phyloP scores from a whole-genome alignment of 2,888 invertebrate genomes.

The Drosophila mulleri region DNA sequence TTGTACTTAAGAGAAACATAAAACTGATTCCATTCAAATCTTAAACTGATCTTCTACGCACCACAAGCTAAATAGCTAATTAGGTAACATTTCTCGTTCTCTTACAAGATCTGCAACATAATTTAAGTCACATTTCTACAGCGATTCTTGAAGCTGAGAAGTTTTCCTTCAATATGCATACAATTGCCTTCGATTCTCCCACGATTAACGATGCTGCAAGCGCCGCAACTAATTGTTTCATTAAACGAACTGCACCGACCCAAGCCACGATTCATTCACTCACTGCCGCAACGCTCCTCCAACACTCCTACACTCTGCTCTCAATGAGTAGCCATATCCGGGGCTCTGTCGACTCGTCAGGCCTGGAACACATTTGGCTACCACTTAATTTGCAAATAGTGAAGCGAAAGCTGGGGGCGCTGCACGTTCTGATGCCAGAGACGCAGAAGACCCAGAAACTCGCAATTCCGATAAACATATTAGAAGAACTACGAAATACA shows the following conservation, averaged over 20 bases:
- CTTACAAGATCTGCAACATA: neutral
- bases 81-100: too few species aligned
- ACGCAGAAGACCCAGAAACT: slow-evolving; percentile 9
- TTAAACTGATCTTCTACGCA: neutral
- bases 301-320: neutral
- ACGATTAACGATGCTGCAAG: slow-evolving; percentile 50
- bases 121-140: neutral
- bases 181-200: slow-evolving; percentile 48
- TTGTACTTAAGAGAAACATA: neutral
- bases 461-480: slow-evolving; percentile 63
- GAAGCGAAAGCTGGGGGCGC: slow-evolving; percentile 54
- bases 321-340: slow-evolving; percentile 24
- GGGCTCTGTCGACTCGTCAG: slow-evolving; percentile 32
- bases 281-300: neutral
- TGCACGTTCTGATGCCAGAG: slow-evolving; percentile 62
- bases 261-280: slow-evolving; percentile 37
- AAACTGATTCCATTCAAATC: neutral
- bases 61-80: neutral
- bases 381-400: slow-evolving; percentile 68
- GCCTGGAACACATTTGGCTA: slow-evolving; percentile 61
- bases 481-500: slow-evolving; percentile 64
- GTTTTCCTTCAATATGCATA: neutral
- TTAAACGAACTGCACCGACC: slow-evolving; percentile 42
- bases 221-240: slow-evolving; percentile 58
- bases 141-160: neutral